Conservation (phyloP, 2,113 vertebrate species). For the Naja naja region DNA sequence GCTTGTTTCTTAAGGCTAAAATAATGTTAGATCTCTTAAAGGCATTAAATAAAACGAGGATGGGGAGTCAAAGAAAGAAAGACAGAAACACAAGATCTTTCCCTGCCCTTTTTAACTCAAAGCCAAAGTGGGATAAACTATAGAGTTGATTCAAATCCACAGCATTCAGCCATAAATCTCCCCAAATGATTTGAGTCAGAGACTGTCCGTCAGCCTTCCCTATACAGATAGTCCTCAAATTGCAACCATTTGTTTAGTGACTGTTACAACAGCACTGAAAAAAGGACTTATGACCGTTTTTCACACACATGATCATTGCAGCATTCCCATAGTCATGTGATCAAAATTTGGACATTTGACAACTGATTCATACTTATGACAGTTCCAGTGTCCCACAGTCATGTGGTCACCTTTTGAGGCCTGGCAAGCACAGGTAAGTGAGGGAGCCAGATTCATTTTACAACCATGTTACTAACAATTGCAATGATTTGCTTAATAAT, state of each 20-base stretch:
- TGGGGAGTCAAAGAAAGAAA: rapidly evolving
- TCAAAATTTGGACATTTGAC: background rate
- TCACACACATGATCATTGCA: no score
- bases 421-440: background rate
- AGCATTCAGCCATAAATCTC: background rate
- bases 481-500: background rate
- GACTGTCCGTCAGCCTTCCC: background rate
- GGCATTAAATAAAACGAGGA: background rate
- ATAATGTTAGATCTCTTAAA: background rate
- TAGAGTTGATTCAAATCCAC: background rate
- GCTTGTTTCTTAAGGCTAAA: conserved; percentile 13
- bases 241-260: no score
- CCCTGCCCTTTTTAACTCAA: background rate
- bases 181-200: background rate
- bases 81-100: background rate
- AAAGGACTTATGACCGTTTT: no score
- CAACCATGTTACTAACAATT: background rate
- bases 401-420: background rate
- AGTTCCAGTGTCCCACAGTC: background rate
- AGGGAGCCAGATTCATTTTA: background rate
- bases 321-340: background rate
- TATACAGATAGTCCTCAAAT: background rate
- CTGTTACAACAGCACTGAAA: no score
- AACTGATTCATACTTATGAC: background rate
- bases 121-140: background rate